Base-by-base conservation (phyloP, 2,888 invertebrate species). In the Agrotis segetum region DNA sequence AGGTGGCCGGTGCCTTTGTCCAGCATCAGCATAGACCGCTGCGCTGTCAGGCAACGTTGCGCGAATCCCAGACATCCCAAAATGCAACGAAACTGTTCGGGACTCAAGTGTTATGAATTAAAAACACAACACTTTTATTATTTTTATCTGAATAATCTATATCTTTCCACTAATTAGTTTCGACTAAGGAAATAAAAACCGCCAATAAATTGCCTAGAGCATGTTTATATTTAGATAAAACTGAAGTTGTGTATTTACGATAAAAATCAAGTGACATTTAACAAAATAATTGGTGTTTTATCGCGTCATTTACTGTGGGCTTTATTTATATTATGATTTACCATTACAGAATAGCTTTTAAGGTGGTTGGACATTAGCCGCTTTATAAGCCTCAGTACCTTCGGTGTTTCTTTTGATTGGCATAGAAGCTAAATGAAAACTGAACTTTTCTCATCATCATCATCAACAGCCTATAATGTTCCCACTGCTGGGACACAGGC, bases 221-320 rank as follows among this genome's bases (percentile, higher is more conserved):
- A 19, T 3, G 9, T 40, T 52, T 21, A 7, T 7, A n/a, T n/a
- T n/a, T n/a, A n/a, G 2, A 14, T 56, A 24, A n/a, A n/a, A 13
- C 13, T 29, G 0, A 56, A 71, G 16, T 50, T 62, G 24, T 49
- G 50, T 29, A 56, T 67, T 53, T 52, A 62, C 24, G 9, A 19
- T 40, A 53, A 64, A 65, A 68, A 53, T 52, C 77, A 59, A 81
- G 71, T 76, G 79, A 44, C 71, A 81, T 81, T 81, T 71, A 76
- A 66, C 4, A 49, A 55, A 40, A 21, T 66, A 58, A 81, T 81
- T 81, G 13, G 17, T 50, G 19, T 64, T 59, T 68, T 71, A 77
- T 68, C 47, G n/a, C 34, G 34, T 68, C 29, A 44, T 68, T 66
- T 59, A n/a, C 63, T 58, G 17, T 58, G 19, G 34, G 34, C 17